Percentiles rank a stretch among this genome's conserved stretches.
These are phyloP conservation scores for Lithophane ornitopus DNA, from an alignment of 2,888 invertebrate species.

Conservation along the genomic window DNA sequence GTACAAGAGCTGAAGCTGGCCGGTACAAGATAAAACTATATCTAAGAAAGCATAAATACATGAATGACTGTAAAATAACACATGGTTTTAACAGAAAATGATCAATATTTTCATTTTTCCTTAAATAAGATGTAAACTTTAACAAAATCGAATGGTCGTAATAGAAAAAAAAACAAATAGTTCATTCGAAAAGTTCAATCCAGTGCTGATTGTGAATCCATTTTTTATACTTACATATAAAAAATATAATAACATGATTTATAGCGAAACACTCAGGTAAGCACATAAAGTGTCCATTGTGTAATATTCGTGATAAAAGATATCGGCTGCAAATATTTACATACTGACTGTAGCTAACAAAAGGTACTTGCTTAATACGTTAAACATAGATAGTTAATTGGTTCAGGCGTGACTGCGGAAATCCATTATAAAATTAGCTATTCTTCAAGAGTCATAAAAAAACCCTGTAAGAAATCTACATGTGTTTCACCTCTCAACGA, in stretches of 20 bases:
- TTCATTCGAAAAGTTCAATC: slow-evolving; percentile 6
- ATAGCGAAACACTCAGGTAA: slow-evolving; percentile 34
- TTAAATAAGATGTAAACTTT: not conserved
- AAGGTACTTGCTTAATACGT: not conserved
- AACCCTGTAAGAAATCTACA: too few relatives aligned
- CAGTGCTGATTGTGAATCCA: slow-evolving; percentile 25
- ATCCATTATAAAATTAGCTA: too few relatives aligned
- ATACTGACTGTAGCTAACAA: slow-evolving; percentile 3
- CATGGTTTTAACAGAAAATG: not conserved
- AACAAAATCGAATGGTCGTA: slow-evolving; percentile 13
- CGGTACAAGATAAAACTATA: not conserved
- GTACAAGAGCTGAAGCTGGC: slow-evolving; percentile 22
- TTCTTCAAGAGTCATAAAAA: too few relatives aligned
- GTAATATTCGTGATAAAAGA: slow-evolving; percentile 25
- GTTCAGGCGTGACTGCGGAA: too few relatives aligned
- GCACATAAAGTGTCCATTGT: slow-evolving; percentile 36
- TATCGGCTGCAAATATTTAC: slow-evolving; percentile 45
- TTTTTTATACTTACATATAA: not conserved
- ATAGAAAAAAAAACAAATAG: slow-evolving; percentile 1
- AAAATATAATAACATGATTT: slow-evolving; percentile 21
- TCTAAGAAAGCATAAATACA: not conserved
- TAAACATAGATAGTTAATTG: too few relatives aligned
- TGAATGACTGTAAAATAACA: not conserved
- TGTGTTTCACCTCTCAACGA: too few relatives aligned
- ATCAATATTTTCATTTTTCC: slow-evolving; percentile 7